Conservation (phyloP, 2,113 vertebrate genomes). For the Callorhinus ursinus region DNA sequence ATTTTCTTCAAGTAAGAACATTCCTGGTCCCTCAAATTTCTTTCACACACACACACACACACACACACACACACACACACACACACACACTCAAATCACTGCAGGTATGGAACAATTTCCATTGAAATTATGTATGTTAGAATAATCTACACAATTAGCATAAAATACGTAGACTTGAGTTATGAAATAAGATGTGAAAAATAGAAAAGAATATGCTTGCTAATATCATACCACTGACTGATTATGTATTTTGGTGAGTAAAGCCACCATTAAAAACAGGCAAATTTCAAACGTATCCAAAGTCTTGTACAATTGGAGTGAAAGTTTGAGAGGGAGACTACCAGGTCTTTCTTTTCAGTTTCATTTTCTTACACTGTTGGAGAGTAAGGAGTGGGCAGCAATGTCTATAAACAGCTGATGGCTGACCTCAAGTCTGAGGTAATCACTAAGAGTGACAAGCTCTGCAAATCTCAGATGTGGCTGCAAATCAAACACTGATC, state of each 20-base stretch:
- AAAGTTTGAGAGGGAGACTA: not conserved
- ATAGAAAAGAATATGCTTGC: not conserved
- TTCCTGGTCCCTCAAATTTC: not conserved
- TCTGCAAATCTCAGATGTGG: conserved; percentile 42
- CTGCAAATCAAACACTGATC: conserved; percentile 47
- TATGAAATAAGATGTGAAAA: not conserved
- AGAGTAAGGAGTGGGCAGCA: not conserved
- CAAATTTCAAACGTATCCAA: not conserved
- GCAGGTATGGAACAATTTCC: not conserved
- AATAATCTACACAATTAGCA: not conserved
- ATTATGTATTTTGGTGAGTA: not conserved
- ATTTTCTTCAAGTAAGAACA: not conserved
- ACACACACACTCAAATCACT: not conserved
- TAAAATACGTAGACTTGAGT: not conserved
- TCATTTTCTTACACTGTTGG: not conserved
- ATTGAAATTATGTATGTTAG: not conserved
- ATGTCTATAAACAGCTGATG: not conserved
- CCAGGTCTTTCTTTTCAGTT: not conserved
- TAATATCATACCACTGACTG: not conserved
- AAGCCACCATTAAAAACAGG: not conserved
- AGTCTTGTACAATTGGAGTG: not conserved
- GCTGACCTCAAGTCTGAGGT: conserved; percentile 35
- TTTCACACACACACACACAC: not conserved
- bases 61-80: not conserved
- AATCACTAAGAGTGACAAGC: conserved; percentile 11